These are phyloP conservation scores for Hycleus cichorii DNA, from an alignment of 1,140 invertebrate genomes.

Conservation along the genomic window DNA sequence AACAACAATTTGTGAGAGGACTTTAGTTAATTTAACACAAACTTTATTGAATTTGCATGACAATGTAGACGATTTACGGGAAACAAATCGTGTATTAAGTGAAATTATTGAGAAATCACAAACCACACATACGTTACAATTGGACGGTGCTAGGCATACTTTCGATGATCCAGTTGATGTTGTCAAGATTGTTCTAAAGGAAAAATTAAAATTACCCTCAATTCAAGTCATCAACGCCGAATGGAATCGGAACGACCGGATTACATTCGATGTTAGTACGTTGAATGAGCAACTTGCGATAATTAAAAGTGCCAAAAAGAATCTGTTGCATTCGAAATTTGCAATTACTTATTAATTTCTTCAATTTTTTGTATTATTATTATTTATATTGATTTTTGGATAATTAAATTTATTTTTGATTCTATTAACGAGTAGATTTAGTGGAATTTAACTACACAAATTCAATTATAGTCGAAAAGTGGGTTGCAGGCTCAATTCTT, in stretches of 20 bases:
- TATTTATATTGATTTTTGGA: not conserved
- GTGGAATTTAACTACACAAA: too few species aligned
- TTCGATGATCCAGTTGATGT: not conserved
- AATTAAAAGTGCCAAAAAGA: slow-evolving; percentile 4
- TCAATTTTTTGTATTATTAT: too few species aligned
- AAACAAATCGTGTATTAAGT: slow-evolving; percentile 13
- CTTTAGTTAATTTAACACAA: not conserved
- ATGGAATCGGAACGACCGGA: not conserved
- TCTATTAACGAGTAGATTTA: too few species aligned
- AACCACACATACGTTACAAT: slow-evolving; percentile 4
- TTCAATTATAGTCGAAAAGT: too few species aligned
- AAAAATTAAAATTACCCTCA: slow-evolving; percentile 1
- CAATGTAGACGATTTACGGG: slow-evolving; percentile 12
- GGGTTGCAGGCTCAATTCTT: too few species aligned
- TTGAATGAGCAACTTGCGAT: slow-evolving; percentile 10
- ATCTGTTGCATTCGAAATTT: slow-evolving; percentile 2
- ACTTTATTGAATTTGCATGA: slow-evolving; percentile 5
- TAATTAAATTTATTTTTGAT: too few species aligned
- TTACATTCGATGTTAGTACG: not conserved
- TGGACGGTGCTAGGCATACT: not conserved
- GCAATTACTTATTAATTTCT: not conserved
- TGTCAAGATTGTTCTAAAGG: slow-evolving; percentile 4
- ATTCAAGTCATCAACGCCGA: not conserved
- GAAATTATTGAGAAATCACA: slow-evolving; percentile 12
- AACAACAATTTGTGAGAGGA: not conserved